A percentile compares a stretch with the other conserved stretches of the same genome.
Conservation (phyloP, 1,140 invertebrate species). For the Hypothenemus hampei region DNA sequence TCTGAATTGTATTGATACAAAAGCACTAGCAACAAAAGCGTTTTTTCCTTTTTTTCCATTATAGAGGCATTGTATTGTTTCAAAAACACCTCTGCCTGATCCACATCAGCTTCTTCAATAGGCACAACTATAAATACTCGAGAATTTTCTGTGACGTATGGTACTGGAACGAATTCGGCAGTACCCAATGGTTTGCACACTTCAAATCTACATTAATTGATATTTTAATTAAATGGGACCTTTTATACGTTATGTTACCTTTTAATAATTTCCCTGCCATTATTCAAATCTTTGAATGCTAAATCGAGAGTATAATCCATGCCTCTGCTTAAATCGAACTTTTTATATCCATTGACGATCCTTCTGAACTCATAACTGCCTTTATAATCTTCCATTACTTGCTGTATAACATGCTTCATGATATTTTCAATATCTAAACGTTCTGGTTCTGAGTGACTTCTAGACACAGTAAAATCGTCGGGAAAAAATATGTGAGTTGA, state of each 20-base stretch:
- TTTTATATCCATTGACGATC: slow-evolving; percentile 75
- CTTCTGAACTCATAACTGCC: slow-evolving; percentile 51
- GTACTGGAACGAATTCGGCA: slow-evolving; percentile 79
- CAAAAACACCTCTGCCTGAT: slow-evolving; percentile 59
- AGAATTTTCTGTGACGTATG: slow-evolving; percentile 87
- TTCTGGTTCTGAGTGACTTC: slow-evolving; percentile 54
- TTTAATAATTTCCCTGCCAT: slow-evolving; percentile 45
- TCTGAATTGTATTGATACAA: slow-evolving; percentile 46
- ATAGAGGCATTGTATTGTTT: slow-evolving; percentile 64
- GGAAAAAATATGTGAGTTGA: slow-evolving; percentile 71
- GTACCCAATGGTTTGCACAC: slow-evolving; percentile 74
- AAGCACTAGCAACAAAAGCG: slow-evolving; percentile 64
- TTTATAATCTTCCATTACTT: slow-evolving; percentile 54
- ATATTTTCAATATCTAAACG: slow-evolving; percentile 64
- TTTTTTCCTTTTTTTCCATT: slow-evolving; percentile 72
- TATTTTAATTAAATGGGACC: too few species aligned
- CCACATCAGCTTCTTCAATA: slow-evolving; percentile 51
- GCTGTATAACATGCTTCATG: slow-evolving; percentile 53
- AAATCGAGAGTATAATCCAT: slow-evolving; percentile 86
- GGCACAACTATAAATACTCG: slow-evolving; percentile 71
- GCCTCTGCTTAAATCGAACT: slow-evolving; percentile 81
- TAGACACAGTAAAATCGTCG: slow-evolving; percentile 60
- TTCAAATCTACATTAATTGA: slow-evolving; percentile 61
- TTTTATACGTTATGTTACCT: too few species aligned
- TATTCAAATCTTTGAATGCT: slow-evolving; percentile 37